Evolutionary conservation across 2,113 vertebrate genomes (phyloP).

Genomic region (Emydura subglobosa): DNA sequence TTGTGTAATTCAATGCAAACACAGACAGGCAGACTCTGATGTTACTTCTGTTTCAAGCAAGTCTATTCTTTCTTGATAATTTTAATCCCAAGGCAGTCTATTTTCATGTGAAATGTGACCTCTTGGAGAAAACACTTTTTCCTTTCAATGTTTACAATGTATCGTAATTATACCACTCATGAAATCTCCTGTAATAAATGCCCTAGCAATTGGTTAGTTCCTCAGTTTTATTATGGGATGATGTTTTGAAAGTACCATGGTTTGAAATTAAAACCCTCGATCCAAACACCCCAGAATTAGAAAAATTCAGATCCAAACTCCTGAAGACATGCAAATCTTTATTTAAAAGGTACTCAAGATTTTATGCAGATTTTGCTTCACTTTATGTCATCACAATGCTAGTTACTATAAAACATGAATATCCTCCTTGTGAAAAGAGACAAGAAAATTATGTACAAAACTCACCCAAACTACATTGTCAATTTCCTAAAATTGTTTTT

Average conservation of each 20-base stretch:
- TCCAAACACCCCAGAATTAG: not conserved
- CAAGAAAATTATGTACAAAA: conserved; percentile 75
- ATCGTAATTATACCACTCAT: conserved; percentile 54
- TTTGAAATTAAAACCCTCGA: not conserved
- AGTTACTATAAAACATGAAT: conserved; percentile 63
- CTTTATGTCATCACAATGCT: conserved; percentile 69
- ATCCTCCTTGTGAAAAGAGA: conserved; percentile 57
- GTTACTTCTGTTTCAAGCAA: conserved; percentile 42
- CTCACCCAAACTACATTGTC: conserved; percentile 65
- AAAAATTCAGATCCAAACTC: not conserved
- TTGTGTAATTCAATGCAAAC: conserved; percentile 74
- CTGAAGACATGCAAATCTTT: not conserved
- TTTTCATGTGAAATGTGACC: conserved; percentile 71
- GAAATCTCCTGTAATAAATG: not conserved
- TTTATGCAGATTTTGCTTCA: conserved; percentile 73
- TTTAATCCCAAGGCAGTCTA: conserved; percentile 69
- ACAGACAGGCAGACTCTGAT: conserved; percentile 62
- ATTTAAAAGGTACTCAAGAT: not conserved
- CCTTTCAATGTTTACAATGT: conserved; percentile 75
- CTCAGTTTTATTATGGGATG: not conserved
- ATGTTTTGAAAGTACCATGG: not conserved
- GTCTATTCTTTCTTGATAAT: conserved; percentile 72
- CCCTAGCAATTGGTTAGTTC: not conserved
- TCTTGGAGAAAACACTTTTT: conserved; percentile 77
- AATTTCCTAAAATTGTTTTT: conserved; percentile 70